phyloP scores from a whole-genome alignment of 2,888 invertebrate species.

The Cantharis rufa region DNA sequence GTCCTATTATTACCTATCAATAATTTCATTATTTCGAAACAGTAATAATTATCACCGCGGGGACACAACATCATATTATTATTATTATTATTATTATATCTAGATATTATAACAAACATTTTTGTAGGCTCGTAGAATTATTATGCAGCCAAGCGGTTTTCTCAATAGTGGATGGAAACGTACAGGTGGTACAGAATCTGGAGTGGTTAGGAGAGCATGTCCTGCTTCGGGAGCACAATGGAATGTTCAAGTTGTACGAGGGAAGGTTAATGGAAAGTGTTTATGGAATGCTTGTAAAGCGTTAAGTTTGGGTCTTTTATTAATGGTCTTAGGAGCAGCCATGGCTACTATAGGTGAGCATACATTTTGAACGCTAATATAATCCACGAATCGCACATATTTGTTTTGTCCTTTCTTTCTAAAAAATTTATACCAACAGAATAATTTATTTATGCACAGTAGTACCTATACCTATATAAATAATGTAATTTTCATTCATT shows the following conservation, averaged over 20 bases:
- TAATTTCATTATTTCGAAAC: background rate
- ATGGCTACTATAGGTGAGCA: slow-evolving; percentile 89
- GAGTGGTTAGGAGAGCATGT: slow-evolving; percentile 68
- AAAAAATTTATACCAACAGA: no score
- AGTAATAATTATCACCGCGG: no score
- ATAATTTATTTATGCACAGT: no score
- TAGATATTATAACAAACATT: background rate
- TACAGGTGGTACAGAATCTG: slow-evolving; percentile 52
- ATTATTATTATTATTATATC: no score
- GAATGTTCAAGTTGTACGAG: slow-evolving; percentile 83
- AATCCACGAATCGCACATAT: background rate
- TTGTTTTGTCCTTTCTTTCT: no score
- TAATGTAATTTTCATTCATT: no score
- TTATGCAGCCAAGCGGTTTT: slow-evolving; percentile 48
- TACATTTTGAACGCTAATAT: background rate
- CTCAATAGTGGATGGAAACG: slow-evolving; percentile 57
- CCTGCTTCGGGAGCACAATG: slow-evolving; percentile 82
- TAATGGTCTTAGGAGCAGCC: slow-evolving; percentile 86
- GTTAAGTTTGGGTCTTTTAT: slow-evolving; percentile 80
- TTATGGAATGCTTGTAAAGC: slow-evolving; percentile 95
- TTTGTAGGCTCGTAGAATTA: slow-evolving; percentile 15
- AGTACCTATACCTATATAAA: no score
- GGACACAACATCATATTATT: no score
- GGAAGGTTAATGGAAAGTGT: slow-evolving; percentile 87
- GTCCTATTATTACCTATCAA: background rate